Evolutionary conservation across 1,140 invertebrate species (phyloP).

Genomic region (Drosophila biarmipes): DNA sequence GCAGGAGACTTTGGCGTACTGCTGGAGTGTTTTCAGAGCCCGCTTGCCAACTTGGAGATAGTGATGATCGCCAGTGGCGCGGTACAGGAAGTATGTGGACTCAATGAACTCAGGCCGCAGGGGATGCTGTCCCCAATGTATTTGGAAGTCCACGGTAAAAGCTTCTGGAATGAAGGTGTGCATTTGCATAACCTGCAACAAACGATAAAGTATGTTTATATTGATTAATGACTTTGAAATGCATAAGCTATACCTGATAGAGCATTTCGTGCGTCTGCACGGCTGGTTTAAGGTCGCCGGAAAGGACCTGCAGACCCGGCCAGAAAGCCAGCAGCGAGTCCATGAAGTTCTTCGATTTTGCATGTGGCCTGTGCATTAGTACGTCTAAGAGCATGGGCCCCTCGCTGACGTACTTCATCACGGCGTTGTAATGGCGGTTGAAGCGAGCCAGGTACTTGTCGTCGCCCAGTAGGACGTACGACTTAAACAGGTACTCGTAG

Average conservation of each 20-base stretch:
- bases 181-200: conserved; percentile 90
- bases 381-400: conserved; percentile 98
- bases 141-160: conserved; percentile 97
- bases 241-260: conserved; percentile 89
- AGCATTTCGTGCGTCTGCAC: conserved; percentile 99
- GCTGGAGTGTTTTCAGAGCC: conserved; percentile 95
- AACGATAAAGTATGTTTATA: neutral
- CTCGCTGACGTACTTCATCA: conserved; percentile 99
- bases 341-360: conserved; percentile 98
- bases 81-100: conserved; percentile 98
- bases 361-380: conserved; percentile 98
- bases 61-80: conserved; percentile 97
- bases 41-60: conserved; percentile 97
- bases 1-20: conserved; percentile 96
- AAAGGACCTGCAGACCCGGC: conserved; percentile 96
- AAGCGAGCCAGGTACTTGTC: conserved; percentile 96
- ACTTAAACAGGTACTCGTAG: conserved; percentile 99
- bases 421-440: conserved; percentile 98
- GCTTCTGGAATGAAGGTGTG: conserved; percentile 99
- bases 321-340: conserved; percentile 98
- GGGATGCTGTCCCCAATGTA: conserved; percentile 99
- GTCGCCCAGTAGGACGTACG: conserved; percentile 93
- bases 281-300: conserved; percentile 97
- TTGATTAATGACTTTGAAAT: neutral
- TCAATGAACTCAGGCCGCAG: conserved; percentile 98